Evolutionary conservation across 2,888 invertebrate species (phyloP).

Genomic region (Trachelus stipa): DNA sequence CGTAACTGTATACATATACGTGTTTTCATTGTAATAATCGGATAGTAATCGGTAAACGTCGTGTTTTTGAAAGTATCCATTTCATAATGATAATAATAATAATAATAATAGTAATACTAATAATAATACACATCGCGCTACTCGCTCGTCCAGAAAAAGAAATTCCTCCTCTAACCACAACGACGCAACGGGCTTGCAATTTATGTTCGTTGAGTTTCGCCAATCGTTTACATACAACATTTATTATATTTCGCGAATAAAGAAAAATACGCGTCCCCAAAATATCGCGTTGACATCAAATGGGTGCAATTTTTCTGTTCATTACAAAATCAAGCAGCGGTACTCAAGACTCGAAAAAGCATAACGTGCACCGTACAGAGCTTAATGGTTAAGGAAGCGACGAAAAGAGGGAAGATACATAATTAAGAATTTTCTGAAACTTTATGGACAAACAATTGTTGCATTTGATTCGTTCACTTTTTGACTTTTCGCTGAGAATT

Average conservation of each 20-base stretch:
- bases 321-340: not conserved
- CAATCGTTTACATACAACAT: not conserved
- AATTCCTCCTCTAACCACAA: not conserved
- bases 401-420: not conserved
- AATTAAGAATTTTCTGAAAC: not conserved
- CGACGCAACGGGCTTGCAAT: not conserved
- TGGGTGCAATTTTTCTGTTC: not conserved
- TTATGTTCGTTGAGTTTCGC: not conserved
- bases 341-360: not conserved
- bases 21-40: not conserved
- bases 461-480: not conserved
- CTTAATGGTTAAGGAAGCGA: not conserved
- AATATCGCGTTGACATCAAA: not conserved
- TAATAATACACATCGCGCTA: slow-evolving; percentile 10
- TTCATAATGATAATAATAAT: not conserved
- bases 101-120: not conserved
- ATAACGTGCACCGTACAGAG: not conserved
- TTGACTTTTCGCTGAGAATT: not conserved
- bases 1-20: slow-evolving; percentile 13
- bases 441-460: not conserved
- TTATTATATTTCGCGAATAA: not conserved
- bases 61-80: not conserved
- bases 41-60: not conserved
- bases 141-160: not conserved
- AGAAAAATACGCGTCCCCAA: not conserved